These are phyloP conservation scores for Neolamprologus toae DNA, from an alignment of 2,113 vertebrate genomes.

Conservation along the genomic window DNA sequence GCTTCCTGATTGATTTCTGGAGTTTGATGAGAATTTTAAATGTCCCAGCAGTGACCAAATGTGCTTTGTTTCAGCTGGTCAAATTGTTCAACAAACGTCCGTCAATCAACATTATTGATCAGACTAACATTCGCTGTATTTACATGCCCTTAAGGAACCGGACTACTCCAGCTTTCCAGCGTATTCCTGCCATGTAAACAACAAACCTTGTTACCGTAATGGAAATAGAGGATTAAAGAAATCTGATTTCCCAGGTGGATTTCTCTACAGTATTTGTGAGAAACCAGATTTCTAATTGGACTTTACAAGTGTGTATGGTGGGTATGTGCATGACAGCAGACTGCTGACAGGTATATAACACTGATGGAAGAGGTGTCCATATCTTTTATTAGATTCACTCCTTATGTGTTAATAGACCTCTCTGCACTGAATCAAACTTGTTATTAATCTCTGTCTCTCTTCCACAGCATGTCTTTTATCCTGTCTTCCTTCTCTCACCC, in stretches of 20 bases:
- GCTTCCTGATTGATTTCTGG: constrained; percentile 26
- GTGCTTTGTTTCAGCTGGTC: background rate
- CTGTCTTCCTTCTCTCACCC: background rate
- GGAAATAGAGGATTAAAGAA: background rate
- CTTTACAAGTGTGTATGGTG: background rate
- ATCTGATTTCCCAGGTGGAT: background rate
- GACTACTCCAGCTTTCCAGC: background rate
- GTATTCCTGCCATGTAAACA: background rate
- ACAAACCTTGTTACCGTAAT: background rate
- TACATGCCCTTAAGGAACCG: background rate
- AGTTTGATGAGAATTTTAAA: constrained; percentile 24
- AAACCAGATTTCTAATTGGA: background rate
- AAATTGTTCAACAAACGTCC: background rate
- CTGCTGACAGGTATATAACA: background rate
- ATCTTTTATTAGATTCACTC: background rate
- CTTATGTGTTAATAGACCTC: background rate
- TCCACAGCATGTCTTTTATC: background rate
- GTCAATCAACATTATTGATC: background rate
- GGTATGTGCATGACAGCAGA: background rate
- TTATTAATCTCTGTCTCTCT: background rate
- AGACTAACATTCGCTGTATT: background rate
- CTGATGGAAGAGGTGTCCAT: background rate
- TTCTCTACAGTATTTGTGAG: background rate
- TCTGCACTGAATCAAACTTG: background rate
- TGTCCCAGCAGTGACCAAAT: background rate